Evolutionary conservation across 2,888 invertebrate genomes (phyloP).

Genomic region (Luperina testacea): DNA sequence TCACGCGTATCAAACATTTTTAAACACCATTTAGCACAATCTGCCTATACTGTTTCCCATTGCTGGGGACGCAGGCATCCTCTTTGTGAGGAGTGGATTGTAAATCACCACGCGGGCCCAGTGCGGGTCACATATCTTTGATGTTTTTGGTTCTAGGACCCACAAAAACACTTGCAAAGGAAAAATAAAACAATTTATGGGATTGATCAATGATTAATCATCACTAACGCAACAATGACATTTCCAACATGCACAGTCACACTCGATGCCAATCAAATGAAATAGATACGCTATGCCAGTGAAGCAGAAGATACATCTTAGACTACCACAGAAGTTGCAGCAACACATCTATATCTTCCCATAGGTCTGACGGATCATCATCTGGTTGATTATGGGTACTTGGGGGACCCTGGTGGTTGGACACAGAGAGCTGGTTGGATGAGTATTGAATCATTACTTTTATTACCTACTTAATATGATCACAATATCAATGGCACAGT

Average conservation of each 20-base stretch:
- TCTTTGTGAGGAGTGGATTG: too few species aligned
- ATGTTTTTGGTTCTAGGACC: too few species aligned
- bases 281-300: constrained; percentile 53
- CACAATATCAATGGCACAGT: not conserved
- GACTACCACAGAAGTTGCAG: constrained; percentile 74
- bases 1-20: too few species aligned
- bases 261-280: constrained; percentile 56
- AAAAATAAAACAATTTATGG: constrained; percentile 5
- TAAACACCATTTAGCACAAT: too few species aligned
- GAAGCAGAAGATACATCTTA: constrained; percentile 66
- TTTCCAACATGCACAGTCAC: constrained; percentile 56
- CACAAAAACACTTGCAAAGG: not conserved
- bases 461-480: not conserved
- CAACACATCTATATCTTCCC: constrained; percentile 70
- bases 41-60: too few species aligned
- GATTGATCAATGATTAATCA: constrained; percentile 3
- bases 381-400: not conserved
- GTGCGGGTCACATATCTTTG: too few species aligned
- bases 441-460: constrained; percentile 14
- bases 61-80: too few species aligned
- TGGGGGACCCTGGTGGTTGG: not conserved
- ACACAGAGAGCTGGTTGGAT: too few species aligned
- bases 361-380: not conserved
- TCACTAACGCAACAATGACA: constrained; percentile 47
- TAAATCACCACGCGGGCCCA: too few species aligned